phyloP scores from a whole-genome alignment of 2,797 vertebrate genomes.

The Arnoldichthys spilopterus region DNA sequence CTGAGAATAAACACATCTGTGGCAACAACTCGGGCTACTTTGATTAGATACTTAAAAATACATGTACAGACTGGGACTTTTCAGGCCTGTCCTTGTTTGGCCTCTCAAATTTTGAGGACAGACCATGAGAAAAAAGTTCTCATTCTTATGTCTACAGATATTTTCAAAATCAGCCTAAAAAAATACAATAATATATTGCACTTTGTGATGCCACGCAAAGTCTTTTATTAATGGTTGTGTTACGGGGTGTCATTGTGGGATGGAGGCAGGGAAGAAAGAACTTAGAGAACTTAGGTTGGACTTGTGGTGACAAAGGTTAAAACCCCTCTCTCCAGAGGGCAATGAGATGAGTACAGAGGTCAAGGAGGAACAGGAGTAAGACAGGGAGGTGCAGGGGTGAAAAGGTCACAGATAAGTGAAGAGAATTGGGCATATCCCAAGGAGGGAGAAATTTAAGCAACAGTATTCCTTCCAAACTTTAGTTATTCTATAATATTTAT shows the following conservation, averaged over 20 bases:
- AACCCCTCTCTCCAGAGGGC: not conserved
- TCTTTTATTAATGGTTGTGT: not conserved
- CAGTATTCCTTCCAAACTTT: not conserved
- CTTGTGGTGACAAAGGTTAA: not conserved
- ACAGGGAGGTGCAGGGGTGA: not conserved
- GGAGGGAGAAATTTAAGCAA: not conserved
- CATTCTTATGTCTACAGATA: constrained; percentile 2
- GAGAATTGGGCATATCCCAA: not conserved
- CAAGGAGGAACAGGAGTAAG: not conserved
- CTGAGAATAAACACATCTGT: constrained; percentile 29
- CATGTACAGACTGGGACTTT: constrained; percentile 9
- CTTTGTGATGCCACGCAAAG: not conserved
- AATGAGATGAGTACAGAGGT: not conserved
- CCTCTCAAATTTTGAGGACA: constrained; percentile 18
- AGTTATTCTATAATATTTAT: not conserved
- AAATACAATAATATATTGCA: not conserved
- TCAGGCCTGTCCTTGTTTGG: constrained; percentile 11
- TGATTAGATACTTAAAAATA: constrained; percentile 51
- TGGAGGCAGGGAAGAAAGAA: not conserved
- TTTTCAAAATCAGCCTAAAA: not conserved
- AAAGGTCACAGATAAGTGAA: not conserved
- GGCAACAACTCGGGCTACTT: constrained; percentile 19
- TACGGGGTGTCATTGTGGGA: not conserved
- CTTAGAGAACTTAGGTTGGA: not conserved
- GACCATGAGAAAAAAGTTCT: not conserved